Conservation (phyloP, 2,113 vertebrate genomes). For the Oplegnathus fasciatus region DNA sequence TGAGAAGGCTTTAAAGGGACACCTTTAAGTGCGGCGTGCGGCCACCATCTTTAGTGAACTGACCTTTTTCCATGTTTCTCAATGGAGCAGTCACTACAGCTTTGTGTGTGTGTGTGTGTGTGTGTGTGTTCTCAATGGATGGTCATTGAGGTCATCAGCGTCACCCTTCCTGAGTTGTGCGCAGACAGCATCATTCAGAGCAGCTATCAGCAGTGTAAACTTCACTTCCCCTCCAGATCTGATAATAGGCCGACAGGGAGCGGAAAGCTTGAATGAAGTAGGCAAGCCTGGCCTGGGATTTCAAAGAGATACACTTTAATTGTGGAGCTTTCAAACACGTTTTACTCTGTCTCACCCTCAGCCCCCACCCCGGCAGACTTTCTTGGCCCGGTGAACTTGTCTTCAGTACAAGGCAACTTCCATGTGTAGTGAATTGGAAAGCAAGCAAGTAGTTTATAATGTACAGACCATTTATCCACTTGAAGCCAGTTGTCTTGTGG, state of each 20-base stretch:
- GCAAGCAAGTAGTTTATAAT: neutral
- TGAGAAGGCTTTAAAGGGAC: constrained; percentile 15
- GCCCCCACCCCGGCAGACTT: constrained; percentile 43
- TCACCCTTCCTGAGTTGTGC: constrained; percentile 71
- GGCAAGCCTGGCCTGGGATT: constrained; percentile 69
- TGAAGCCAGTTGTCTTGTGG: neutral
- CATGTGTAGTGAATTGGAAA: constrained; percentile 6
- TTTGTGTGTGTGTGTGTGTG: constrained; percentile 42
- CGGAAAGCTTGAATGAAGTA: constrained; percentile 83
- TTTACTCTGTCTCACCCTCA: constrained; percentile 52
- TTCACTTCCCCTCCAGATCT: constrained; percentile 82
- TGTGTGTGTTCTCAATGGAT: constrained; percentile 68
- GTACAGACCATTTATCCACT: neutral
- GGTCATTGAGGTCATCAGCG: constrained; percentile 74
- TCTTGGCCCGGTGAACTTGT: constrained; percentile 40
- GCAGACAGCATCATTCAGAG: constrained; percentile 71
- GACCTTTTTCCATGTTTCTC: constrained; percentile 55
- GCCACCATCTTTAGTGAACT: constrained; percentile 35
- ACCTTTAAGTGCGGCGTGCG: constrained; percentile 12
- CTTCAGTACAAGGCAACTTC: constrained; percentile 32
- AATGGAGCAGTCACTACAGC: constrained; percentile 57
- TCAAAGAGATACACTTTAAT: constrained; percentile 76
- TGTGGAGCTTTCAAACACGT: constrained; percentile 61
- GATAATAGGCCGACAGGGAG: constrained; percentile 76
- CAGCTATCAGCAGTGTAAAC: constrained; percentile 81